Evolutionary conservation across 2,113 vertebrate genomes (phyloP).

Genomic region (Daphoenositta chrysoptera): DNA sequence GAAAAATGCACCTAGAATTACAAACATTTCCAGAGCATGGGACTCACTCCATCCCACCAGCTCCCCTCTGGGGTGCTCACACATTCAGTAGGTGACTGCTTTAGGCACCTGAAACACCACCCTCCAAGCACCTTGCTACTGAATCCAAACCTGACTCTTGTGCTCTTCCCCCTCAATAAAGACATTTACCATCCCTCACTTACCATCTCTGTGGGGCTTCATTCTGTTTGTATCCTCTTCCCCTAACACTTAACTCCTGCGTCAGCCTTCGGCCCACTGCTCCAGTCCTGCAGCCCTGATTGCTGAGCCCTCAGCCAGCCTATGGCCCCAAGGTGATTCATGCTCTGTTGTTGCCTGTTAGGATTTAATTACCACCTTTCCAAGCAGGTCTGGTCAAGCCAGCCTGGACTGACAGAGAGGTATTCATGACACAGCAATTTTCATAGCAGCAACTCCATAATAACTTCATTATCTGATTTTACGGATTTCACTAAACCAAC

Average conservation of each 20-base stretch:
- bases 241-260: neutral
- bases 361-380: neutral
- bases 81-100: neutral
- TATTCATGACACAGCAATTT: neutral
- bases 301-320: neutral
- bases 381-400: neutral
- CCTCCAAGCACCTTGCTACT: rapidly evolving
- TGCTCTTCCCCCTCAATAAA: neutral
- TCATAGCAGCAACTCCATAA: neutral
- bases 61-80: neutral
- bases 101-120: neutral
- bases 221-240: neutral
- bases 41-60: neutral
- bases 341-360: neutral
- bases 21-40: neutral
- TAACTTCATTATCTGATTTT: neutral
- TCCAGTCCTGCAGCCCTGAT: neutral
- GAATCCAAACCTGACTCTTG: neutral
- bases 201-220: neutral
- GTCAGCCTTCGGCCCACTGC: neutral
- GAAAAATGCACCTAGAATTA: neutral
- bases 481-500: neutral
- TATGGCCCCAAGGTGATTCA: neutral
- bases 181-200: neutral
- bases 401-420: neutral